phyloP scores from a whole-genome alignment of 1,140 invertebrate genomes.

The Neodiprion virginianus region DNA sequence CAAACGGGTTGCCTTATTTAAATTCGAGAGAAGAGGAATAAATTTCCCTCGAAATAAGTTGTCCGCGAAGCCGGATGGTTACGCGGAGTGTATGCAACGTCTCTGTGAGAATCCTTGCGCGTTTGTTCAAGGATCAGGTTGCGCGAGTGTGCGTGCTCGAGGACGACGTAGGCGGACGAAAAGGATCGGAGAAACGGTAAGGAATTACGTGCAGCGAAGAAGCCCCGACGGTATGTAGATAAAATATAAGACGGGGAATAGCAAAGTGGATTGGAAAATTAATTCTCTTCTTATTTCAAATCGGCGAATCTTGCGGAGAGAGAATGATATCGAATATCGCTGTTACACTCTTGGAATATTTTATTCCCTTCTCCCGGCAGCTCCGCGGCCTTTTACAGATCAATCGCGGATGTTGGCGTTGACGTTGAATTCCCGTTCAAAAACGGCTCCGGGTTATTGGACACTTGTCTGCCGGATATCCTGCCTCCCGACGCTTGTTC shows the following conservation, averaged over 20 bases:
- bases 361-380: background rate
- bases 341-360: background rate
- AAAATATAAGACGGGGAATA: background rate
- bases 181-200: background rate
- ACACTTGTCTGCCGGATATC: background rate
- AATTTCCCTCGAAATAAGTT: slow-evolving; percentile 6
- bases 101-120: background rate
- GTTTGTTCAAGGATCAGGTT: too few relatives aligned
- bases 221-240: background rate
- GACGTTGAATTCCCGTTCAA: background rate
- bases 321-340: background rate
- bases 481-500: background rate
- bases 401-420: background rate
- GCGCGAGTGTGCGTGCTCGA: background rate
- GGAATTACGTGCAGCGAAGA: background rate
- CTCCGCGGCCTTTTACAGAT: background rate
- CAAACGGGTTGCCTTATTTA: background rate
- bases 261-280: slow-evolving; percentile 5
- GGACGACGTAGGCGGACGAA: background rate
- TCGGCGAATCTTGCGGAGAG: background rate
- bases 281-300: slow-evolving; percentile 6
- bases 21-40: background rate
- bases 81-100: background rate
- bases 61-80: background rate
- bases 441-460: background rate